phyloP scores from a whole-genome alignment of 2,113 vertebrate species.

The Prunella fulvescens region DNA sequence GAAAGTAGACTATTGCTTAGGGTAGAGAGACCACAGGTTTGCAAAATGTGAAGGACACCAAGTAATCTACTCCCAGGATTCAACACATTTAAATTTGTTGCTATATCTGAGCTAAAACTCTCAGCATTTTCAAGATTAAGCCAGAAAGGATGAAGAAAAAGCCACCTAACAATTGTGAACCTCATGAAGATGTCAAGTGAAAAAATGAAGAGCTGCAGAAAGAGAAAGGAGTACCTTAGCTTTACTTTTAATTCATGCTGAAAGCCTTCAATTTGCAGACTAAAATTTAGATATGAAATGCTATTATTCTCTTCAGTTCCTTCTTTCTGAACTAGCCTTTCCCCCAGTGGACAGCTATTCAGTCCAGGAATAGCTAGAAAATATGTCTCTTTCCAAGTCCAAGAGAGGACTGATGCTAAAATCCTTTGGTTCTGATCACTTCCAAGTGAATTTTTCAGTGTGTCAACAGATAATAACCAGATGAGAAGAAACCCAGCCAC shows the following conservation, averaged over 20 bases:
- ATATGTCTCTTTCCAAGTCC: background rate
- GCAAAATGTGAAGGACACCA: background rate
- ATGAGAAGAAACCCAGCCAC: background rate
- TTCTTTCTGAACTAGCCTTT: background rate
- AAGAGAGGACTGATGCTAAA: background rate
- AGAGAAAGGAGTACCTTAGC: background rate
- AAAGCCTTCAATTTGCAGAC: background rate
- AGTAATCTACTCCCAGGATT: background rate
- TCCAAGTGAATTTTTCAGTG: background rate
- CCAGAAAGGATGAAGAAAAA: background rate
- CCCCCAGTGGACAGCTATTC: background rate
- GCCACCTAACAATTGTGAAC: background rate
- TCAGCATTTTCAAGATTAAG: background rate
- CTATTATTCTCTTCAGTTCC: background rate
- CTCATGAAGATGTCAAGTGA: background rate
- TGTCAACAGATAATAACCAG: background rate
- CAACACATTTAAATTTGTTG: background rate
- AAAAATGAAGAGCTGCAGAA: background rate
- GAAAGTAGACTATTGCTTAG: background rate
- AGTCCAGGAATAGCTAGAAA: background rate
- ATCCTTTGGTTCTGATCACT: background rate
- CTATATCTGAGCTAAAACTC: background rate
- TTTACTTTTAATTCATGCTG: background rate
- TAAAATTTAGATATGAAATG: background rate
- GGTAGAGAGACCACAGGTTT: background rate